Conservation (phyloP, 2,797 vertebrate species). For the Neomorphus geoffroyi region DNA sequence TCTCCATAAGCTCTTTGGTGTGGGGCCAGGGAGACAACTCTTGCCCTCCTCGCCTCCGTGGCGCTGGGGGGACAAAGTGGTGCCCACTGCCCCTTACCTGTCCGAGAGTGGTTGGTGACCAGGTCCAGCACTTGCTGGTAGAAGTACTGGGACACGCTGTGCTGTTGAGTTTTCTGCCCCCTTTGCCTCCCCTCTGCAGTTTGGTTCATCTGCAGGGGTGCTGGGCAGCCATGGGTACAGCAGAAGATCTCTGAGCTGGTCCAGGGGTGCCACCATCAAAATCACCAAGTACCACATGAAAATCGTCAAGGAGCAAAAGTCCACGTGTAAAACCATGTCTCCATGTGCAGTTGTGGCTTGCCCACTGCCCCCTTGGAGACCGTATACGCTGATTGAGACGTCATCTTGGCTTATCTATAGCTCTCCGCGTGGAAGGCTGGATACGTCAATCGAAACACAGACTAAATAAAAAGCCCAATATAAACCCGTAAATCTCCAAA, state of each 20-base stretch:
- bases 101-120: not conserved
- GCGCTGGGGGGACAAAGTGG: not conserved
- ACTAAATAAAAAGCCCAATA: conserved; percentile 20
- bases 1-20: not conserved
- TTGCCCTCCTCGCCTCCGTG: not conserved
- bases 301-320: not conserved
- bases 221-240: accelerated
- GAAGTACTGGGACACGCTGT: not conserved
- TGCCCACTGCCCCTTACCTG: accelerated
- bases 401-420: accelerated
- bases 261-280: not conserved
- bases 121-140: not conserved
- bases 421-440: not conserved
- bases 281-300: not conserved
- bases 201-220: not conserved
- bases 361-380: not conserved
- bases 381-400: not conserved
- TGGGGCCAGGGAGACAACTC: accelerated
- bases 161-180: not conserved
- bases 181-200: not conserved
- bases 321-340: not conserved
- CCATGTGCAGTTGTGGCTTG: accelerated
- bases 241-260: not conserved
- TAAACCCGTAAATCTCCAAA: not conserved
- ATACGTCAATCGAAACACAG: not conserved